Evolutionary conservation across 2,113 vertebrate genomes (phyloP), one percentile per base, ranked within the genome.

Genomic region (Nanger granti): DNA sequence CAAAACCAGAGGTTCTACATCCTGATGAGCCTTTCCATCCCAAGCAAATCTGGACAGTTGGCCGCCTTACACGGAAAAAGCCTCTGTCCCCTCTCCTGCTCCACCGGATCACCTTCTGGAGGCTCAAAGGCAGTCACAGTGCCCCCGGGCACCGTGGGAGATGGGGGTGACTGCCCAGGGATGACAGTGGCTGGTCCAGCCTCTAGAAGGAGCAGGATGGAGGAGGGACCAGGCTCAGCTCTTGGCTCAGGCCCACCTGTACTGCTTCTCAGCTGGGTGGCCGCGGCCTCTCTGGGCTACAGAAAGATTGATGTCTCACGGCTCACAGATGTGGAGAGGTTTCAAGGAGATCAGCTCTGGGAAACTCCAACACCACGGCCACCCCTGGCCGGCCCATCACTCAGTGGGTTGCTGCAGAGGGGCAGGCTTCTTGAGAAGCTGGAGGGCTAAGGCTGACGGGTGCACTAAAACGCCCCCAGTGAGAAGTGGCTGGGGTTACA

Each of bases 321-420:
- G 2, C 66, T 29, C 26, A 26, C 0, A 1, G 76, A 54, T 12
- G 15, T 41, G 41, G n/a, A 44, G 34, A 4, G 59, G 9, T 12
- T 20, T 66, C 84, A 91, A 4, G 64, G 64, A 57, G 60, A 20
- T 29, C 4, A 0, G 6, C 31, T 3, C 26, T 54, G 66, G 69
- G 52, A 31, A 62, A n/a, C 28, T 18, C 11, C 34, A 85, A 20
- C 24, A 49, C 47, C 44, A 31, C 0, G 9, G 52, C 7, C 14
- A 2, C 10, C n/a, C 44, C 13, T 12, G 57, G n/a, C 57, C 1
- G 0, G 26, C 37, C 12, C 73, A 37, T 37, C 5, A 14, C 73
- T 31, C 6, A 0, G 24, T 1, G 29, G n/a, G 73, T 15, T 0
- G 2, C 79, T 73, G 57, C 4, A 0, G 1, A 3, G 37, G 14